A percentile compares a stretch with the other conserved stretches of the same genome.
These are phyloP conservation scores for Adoxophyes honmai DNA, from an alignment of 1,140 invertebrate species.

Conservation along the genomic window DNA sequence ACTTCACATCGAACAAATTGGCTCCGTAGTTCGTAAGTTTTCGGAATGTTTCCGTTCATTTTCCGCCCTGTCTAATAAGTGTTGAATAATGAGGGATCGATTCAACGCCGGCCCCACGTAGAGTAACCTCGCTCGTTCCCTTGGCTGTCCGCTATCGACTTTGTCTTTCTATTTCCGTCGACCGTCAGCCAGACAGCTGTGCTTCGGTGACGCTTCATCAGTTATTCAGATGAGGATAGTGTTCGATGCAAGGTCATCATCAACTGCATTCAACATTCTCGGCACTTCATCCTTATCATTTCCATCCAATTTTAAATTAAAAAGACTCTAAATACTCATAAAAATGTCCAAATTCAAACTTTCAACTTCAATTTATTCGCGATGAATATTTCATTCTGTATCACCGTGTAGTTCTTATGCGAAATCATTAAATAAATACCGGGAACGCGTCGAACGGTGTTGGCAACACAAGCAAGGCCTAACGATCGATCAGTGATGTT, in stretches of 20 bases:
- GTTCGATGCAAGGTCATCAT: too few relatives aligned
- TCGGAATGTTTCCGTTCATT: not conserved
- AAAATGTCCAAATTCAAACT: too few relatives aligned
- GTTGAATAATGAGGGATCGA: conserved; percentile 5
- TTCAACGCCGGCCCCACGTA: too few relatives aligned
- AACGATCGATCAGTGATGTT: not conserved
- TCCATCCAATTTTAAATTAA: too few relatives aligned
- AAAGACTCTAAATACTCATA: too few relatives aligned
- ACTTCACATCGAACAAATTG: not conserved
- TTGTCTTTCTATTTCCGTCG: conserved; percentile 25
- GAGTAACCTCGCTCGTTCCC: not conserved
- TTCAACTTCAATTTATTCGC: too few relatives aligned
- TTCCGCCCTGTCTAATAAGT: conserved; percentile 7
- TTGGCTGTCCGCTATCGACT: conserved; percentile 21
- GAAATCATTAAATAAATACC: too few relatives aligned
- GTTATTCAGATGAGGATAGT: conserved; percentile 27
- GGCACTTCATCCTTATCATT: too few relatives aligned
- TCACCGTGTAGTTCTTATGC: too few relatives aligned
- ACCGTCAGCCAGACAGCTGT: conserved; percentile 18
- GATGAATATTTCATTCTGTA: too few relatives aligned
- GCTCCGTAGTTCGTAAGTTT: conserved; percentile 1
- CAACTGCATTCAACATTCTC: too few relatives aligned
- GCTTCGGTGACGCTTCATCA: conserved; percentile 25
- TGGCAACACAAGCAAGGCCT: not conserved
- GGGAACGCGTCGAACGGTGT: not conserved